A percentile compares a stretch with the other conserved stretches of the same genome.
These are phyloP conservation scores for Diplolepis rosae DNA, from an alignment of 2,888 invertebrate genomes.

Conservation along the genomic window DNA sequence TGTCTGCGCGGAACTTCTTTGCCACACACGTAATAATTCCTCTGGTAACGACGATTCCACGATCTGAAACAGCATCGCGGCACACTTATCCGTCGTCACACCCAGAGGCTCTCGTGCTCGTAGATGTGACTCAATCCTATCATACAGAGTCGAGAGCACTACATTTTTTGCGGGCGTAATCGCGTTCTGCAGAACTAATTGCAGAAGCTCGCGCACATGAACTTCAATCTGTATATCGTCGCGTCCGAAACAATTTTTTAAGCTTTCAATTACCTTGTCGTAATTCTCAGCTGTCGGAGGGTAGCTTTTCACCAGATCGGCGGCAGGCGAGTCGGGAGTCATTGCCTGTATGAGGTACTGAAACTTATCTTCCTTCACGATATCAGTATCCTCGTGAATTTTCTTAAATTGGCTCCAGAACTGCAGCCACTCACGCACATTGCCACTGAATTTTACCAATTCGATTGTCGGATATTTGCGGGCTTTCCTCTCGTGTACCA, in stretches of 20 bases:
- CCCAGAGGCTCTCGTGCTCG: conserved; percentile 50
- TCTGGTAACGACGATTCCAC: conserved; percentile 55
- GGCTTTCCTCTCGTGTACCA: not conserved
- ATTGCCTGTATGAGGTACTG: no score
- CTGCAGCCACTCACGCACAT: no score
- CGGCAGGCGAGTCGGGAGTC: conserved; percentile 47
- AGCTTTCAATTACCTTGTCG: conserved; percentile 48
- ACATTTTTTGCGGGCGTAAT: conserved; percentile 34
- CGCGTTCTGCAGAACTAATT: conserved; percentile 53
- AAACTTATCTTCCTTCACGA: no score
- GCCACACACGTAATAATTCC: conserved; percentile 49
- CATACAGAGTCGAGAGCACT: conserved; percentile 50
- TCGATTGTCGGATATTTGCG: conserved; percentile 36
- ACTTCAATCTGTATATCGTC: conserved; percentile 59
- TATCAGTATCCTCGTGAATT: no score
- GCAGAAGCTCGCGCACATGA: conserved; percentile 57
- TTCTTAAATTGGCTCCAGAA: no score
- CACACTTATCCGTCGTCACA: conserved; percentile 51
- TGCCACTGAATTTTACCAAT: conserved; percentile 48
- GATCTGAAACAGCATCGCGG: conserved; percentile 49
- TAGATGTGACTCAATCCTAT: conserved; percentile 57
- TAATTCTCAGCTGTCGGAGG: conserved; percentile 56
- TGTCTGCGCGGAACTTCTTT: not conserved
- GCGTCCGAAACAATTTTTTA: conserved; percentile 56
- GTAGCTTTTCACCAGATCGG: conserved; percentile 50